A percentile compares a stretch with the other conserved stretches of the same genome.
These are phyloP conservation scores for Crossocerus cetratus DNA, from an alignment of 2,888 invertebrate species.

Conservation along the genomic window DNA sequence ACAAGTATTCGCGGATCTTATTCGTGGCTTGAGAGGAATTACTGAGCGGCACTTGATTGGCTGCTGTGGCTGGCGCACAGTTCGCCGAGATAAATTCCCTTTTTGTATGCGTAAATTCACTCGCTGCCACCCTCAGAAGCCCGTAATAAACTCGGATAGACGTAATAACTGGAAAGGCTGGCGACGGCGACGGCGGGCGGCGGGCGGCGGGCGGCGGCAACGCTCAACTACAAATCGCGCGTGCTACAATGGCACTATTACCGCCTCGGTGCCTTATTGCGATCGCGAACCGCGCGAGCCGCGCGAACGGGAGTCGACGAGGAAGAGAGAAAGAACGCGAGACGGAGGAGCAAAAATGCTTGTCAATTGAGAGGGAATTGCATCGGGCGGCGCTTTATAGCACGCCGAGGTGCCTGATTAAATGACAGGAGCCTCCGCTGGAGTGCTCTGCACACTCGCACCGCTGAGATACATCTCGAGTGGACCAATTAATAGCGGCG, in stretches of 20 bases:
- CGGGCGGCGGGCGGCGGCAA: constrained; percentile 43
- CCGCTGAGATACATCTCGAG: constrained; percentile 23
- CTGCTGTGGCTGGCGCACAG: neutral
- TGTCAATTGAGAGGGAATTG: constrained; percentile 50
- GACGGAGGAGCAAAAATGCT: constrained; percentile 31
- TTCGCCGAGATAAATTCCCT: neutral
- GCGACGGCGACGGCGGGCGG: constrained; percentile 31
- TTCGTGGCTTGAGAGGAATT: neutral
- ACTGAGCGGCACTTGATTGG: neutral
- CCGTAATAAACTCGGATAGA: constrained; percentile 47
- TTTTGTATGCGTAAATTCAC: constrained; percentile 8
- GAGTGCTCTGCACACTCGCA: constrained; percentile 22
- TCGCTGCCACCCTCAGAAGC: constrained; percentile 20
- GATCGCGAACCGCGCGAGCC: constrained; percentile 24
- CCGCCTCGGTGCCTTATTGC: constrained; percentile 47
- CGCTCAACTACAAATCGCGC: constrained; percentile 52
- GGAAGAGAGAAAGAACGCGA: too few relatives aligned
- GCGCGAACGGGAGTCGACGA: too few relatives aligned
- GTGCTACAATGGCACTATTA: constrained; percentile 54
- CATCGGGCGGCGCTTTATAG: constrained; percentile 35
- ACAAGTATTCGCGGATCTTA: neutral
- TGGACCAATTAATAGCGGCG: constrained; percentile 28
- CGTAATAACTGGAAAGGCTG: constrained; percentile 50
- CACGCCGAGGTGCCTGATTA: constrained; percentile 32
- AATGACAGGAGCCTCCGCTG: constrained; percentile 27